Percentiles rank a stretch among this genome's conserved stretches.
These are phyloP conservation scores for Lycorma delicatula DNA, from an alignment of 1,140 invertebrate species.

Conservation along the genomic window DNA sequence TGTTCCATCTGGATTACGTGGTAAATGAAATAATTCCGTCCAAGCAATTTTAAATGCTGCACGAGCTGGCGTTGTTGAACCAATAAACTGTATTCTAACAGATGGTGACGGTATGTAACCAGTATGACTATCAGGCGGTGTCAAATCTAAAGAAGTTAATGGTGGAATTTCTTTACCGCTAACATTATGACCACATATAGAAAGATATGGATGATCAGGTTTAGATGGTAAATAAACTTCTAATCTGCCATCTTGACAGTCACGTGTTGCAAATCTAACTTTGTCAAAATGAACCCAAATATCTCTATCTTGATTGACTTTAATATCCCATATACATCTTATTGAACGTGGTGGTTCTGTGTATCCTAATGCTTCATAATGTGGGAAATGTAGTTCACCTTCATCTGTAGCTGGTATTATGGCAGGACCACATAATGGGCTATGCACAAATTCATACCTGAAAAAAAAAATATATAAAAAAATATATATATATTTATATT, in stretches of 20 bases:
- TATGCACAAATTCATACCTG: constrained; percentile 74
- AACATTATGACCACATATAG: constrained; percentile 74
- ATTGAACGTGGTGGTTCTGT: constrained; percentile 63
- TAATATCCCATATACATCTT: constrained; percentile 80
- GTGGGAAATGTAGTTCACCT: constrained; percentile 69
- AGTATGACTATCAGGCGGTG: constrained; percentile 48
- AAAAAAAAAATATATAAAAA: too few relatives aligned
- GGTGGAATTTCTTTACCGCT: constrained; percentile 67
- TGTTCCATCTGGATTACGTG: constrained; percentile 69
- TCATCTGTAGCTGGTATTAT: constrained; percentile 65
- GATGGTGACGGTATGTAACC: constrained; percentile 45
- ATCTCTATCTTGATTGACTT: constrained; percentile 68
- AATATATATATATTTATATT: too few relatives aligned
- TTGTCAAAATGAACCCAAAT: constrained; percentile 80
- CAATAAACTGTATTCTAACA: constrained; percentile 56
- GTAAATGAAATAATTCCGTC: constrained; percentile 81
- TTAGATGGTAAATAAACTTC: constrained; percentile 65
- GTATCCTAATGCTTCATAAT: constrained; percentile 70
- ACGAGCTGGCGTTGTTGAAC: constrained; percentile 63
- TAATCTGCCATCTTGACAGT: constrained; percentile 75
- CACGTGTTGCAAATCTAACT: constrained; percentile 67
- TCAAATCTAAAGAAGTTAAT: constrained; percentile 61
- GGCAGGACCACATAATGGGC: constrained; percentile 74
- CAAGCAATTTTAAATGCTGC: constrained; percentile 79
- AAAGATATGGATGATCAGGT: constrained; percentile 54